phyloP scores from a whole-genome alignment of 2,113 vertebrate species.

The Balaenoptera acutorostrata region DNA sequence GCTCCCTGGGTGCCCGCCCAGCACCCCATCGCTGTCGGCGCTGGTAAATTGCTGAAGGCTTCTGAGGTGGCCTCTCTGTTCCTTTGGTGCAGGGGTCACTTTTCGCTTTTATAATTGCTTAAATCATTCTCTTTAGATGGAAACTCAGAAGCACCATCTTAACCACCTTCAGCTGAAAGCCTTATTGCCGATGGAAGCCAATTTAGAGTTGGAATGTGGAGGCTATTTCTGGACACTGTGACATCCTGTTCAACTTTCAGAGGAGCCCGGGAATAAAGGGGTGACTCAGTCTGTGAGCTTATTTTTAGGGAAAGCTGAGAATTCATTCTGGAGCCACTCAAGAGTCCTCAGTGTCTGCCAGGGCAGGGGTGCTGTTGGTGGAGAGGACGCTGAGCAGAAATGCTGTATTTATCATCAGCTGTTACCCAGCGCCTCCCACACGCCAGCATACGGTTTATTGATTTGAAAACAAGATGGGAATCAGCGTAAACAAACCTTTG shows the following conservation, averaged over 20 bases:
- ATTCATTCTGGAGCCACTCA: slow-evolving; percentile 13
- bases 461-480: neutral
- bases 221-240: slow-evolving; percentile 62
- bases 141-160: neutral
- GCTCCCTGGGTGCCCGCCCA: neutral
- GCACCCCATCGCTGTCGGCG: neutral
- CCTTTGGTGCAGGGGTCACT: neutral
- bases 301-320: slow-evolving; percentile 58
- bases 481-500: slow-evolving; percentile 11
- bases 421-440: neutral
- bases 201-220: slow-evolving; percentile 20
- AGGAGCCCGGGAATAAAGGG: slow-evolving; percentile 53
- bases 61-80: neutral
- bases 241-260: slow-evolving; percentile 57
- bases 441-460: neutral
- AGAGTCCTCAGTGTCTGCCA: neutral
- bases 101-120: neutral
- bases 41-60: neutral
- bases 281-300: slow-evolving; percentile 62
- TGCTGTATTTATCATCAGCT: neutral
- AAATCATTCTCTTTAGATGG: neutral
- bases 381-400: neutral
- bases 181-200: neutral
- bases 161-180: neutral
- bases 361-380: neutral